A percentile compares a stretch with the other conserved stretches of the same genome.
Evolutionary conservation across 2,888 invertebrate species (phyloP).

Genomic region (Gibbula magus): DNA sequence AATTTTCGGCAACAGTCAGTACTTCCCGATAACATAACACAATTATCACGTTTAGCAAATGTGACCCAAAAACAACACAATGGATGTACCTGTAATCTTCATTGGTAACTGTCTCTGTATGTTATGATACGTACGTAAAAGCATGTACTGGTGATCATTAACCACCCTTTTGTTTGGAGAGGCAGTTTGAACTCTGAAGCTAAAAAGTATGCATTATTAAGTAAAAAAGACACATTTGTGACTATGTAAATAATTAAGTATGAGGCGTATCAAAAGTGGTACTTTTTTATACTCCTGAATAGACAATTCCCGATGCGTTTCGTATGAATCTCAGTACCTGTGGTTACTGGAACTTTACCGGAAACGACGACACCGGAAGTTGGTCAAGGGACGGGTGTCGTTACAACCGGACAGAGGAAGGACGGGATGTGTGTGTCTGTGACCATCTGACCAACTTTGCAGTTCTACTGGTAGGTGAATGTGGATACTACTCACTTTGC

Average conservation of each 20-base stretch:
- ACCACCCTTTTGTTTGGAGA: too few relatives aligned
- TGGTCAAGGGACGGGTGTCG: constrained; percentile 63
- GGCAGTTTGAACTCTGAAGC: background rate
- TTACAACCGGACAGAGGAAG: constrained; percentile 34
- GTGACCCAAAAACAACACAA: too few relatives aligned
- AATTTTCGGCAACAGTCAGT: too few relatives aligned
- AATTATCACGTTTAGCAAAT: too few relatives aligned
- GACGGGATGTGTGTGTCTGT: constrained; percentile 62
- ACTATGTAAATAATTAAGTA: too few relatives aligned
- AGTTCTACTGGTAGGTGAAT: constrained; percentile 57
- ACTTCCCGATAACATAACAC: too few relatives aligned
- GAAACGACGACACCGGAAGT: constrained; percentile 54
- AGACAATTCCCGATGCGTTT: constrained; percentile 26
- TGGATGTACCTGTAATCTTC: too few relatives aligned
- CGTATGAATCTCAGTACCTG: constrained; percentile 41
- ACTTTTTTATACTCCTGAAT: background rate
- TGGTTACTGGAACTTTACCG: constrained; percentile 63
- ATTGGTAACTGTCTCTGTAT: too few relatives aligned
- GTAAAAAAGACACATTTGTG: too few relatives aligned
- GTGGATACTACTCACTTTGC: background rate
- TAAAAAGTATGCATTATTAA: background rate
- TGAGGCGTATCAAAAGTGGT: too few relatives aligned
- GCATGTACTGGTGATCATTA: too few relatives aligned
- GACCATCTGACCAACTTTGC: constrained; percentile 72
- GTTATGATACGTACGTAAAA: too few relatives aligned